A percentile compares a stretch with the other conserved stretches of the same genome.
phyloP scores from a whole-genome alignment of 2,888 invertebrate species.

The Omphaloscelis lunosa region DNA sequence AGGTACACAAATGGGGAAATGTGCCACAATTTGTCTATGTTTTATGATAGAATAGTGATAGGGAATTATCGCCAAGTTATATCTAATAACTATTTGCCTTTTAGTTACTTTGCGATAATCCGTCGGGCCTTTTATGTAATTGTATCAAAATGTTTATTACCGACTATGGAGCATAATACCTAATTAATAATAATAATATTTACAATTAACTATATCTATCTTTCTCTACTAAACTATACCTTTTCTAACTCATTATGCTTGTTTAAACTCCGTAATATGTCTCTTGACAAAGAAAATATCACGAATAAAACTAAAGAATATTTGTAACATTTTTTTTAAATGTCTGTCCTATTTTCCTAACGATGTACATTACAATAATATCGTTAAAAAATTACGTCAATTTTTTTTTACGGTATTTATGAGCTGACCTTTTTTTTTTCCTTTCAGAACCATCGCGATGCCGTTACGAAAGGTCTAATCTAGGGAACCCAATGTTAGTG shows the following conservation, averaged over 20 bases:
- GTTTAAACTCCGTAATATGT: neutral
- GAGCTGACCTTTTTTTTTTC: neutral
- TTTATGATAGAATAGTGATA: neutral
- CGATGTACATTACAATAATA: neutral
- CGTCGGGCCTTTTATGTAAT: neutral
- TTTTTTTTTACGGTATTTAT: neutral
- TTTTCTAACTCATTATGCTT: slow-evolving; percentile 3
- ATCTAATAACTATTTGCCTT: neutral
- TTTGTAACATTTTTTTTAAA: neutral
- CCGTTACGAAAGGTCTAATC: slow-evolving; percentile 33
- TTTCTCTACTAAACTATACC: neutral
- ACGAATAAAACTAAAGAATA: slow-evolving; percentile 7
- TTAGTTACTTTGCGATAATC: neutral
- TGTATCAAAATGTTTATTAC: neutral
- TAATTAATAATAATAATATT: neutral
- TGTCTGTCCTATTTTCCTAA: neutral
- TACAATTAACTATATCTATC: neutral
- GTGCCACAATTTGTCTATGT: neutral
- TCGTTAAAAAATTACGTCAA: neutral
- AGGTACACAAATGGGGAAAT: neutral
- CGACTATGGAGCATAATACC: neutral
- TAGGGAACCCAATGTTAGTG: slow-evolving; percentile 56
- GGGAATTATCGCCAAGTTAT: neutral
- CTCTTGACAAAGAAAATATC: neutral
- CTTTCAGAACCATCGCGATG: slow-evolving; percentile 26